Conservation (phyloP, 1,140 invertebrate species). For the Drosophila kepulauana region DNA sequence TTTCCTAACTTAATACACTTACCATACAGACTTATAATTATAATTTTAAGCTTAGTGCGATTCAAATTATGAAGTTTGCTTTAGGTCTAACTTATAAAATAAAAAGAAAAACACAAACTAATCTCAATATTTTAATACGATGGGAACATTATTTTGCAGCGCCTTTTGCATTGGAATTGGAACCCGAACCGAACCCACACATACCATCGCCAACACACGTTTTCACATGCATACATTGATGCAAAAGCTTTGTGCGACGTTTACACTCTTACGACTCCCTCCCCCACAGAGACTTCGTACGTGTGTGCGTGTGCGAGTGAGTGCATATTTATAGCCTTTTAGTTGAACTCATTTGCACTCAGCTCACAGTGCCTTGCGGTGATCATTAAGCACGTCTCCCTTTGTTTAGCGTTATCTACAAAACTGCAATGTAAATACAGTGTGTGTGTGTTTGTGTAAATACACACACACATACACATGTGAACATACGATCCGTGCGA, state of each 20-base stretch:
- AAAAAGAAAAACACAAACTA: slow-evolving; percentile 69
- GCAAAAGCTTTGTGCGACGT: slow-evolving; percentile 27
- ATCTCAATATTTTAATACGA: slow-evolving; percentile 5
- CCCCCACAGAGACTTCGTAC: background rate
- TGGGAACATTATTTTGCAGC: slow-evolving; percentile 28
- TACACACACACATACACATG: background rate
- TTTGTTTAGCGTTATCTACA: slow-evolving; percentile 55
- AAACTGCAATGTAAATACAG: slow-evolving; percentile 15
- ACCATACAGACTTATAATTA: slow-evolving; percentile 65
- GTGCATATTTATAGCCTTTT: slow-evolving; percentile 73
- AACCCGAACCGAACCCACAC: background rate
- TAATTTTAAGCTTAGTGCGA: slow-evolving; percentile 67
- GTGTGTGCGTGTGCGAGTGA: slow-evolving; percentile 8
- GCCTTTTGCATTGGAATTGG: slow-evolving; percentile 12
- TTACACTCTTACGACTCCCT: background rate
- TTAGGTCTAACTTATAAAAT: slow-evolving; percentile 72
- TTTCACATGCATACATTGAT: background rate
- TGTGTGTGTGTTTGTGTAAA: slow-evolving; percentile 31
- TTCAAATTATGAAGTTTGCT: slow-evolving; percentile 76
- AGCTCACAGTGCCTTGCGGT: slow-evolving; percentile 34
- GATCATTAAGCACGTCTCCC: slow-evolving; percentile 45
- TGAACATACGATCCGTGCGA: background rate
- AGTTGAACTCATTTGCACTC: slow-evolving; percentile 80
- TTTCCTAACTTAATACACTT: slow-evolving; percentile 69
- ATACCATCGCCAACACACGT: background rate